These are phyloP conservation scores for Tetragnatha versicolor DNA, from an alignment of 1,140 invertebrate genomes.

Conservation along the genomic window DNA sequence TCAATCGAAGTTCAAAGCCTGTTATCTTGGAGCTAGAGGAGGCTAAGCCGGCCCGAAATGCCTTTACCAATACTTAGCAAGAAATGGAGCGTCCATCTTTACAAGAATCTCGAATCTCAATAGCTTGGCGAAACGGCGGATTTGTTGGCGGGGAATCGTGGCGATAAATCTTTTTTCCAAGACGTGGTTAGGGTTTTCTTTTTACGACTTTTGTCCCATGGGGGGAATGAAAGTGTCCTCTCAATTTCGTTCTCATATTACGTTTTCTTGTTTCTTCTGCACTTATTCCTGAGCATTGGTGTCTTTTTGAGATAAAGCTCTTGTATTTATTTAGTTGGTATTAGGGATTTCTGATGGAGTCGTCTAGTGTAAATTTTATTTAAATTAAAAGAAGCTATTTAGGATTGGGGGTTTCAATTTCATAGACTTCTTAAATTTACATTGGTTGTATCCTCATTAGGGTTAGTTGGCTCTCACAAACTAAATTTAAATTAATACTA, in stretches of 20 bases:
- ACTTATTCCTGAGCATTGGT: constrained; percentile 1
- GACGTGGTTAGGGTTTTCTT: constrained; percentile 27
- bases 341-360: too few relatives aligned
- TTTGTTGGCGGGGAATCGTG: constrained; percentile 40
- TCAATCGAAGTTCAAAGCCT: constrained; percentile 14
- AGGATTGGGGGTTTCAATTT: too few relatives aligned
- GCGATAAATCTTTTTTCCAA: constrained; percentile 45
- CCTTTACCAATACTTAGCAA: constrained; percentile 46
- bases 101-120: constrained; percentile 27
- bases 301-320: too few relatives aligned
- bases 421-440: too few relatives aligned
- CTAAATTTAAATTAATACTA: too few relatives aligned
- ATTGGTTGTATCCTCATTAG: too few relatives aligned
- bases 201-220: constrained; percentile 24
- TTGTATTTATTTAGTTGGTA: too few relatives aligned
- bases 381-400: too few relatives aligned
- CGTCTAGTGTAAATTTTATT: too few relatives aligned
- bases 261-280: not conserved
- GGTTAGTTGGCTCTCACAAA: too few relatives aligned
- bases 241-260: not conserved
- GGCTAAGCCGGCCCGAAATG: constrained; percentile 23
- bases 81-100: constrained; percentile 36
- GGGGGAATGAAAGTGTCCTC: constrained; percentile 37
- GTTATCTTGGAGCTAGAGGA: constrained; percentile 2
- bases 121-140: constrained; percentile 38